Conservation (phyloP, 2,113 vertebrate species). For the Orycteropus afer region DNA sequence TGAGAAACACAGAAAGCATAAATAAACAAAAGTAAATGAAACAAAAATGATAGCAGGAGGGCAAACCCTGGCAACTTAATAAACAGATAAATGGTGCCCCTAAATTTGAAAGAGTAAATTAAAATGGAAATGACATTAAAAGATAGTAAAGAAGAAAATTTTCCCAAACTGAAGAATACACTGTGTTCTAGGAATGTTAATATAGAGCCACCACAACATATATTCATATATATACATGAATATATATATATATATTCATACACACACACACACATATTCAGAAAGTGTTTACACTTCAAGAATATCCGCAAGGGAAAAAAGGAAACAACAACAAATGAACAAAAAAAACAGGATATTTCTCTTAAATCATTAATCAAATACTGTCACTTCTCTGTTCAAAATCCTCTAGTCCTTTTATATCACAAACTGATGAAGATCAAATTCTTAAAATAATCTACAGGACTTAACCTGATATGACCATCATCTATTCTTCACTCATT, state of each 20-base stretch:
- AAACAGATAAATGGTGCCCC: not conserved
- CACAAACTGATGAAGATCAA: not conserved
- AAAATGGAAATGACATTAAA: not conserved
- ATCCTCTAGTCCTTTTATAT: not conserved
- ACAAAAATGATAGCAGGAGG: not conserved
- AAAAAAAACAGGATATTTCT: not conserved
- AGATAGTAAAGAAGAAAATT: not conserved
- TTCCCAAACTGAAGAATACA: not conserved
- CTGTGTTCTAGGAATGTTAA: not conserved
- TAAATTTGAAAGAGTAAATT: not conserved
- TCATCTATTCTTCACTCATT: not conserved
- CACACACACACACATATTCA: not conserved
- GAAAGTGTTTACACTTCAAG: not conserved
- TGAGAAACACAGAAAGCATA: not conserved
- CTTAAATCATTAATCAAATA: not conserved
- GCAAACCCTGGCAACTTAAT: not conserved
- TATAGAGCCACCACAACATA: not conserved
- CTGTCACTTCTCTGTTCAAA: not conserved
- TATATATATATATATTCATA: too few species aligned
- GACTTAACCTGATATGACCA: not conserved
- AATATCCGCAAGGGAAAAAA: too few species aligned
- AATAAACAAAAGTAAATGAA: not conserved
- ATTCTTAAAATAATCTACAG: not conserved
- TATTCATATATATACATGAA: too few species aligned
- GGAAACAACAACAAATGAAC: too few species aligned